Evolutionary conservation across 2,888 invertebrate genomes (phyloP).

Genomic region (Marasmarcha lunaedactyla): DNA sequence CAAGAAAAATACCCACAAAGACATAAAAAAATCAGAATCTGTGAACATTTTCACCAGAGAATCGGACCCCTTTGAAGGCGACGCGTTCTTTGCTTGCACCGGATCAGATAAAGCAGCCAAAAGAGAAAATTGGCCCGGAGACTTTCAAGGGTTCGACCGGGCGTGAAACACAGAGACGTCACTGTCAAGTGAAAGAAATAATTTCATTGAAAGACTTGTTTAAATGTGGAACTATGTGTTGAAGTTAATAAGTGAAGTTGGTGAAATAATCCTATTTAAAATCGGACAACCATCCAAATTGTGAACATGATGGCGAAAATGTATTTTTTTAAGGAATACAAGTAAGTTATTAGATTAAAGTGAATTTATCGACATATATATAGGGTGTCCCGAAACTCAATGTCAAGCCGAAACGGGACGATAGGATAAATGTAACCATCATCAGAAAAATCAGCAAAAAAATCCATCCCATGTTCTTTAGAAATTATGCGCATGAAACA

Average conservation of each 20-base stretch:
- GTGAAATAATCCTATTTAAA: too few relatives aligned
- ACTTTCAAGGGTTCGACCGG: conserved; percentile 57
- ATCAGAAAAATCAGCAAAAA: too few relatives aligned
- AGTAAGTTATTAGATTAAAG: too few relatives aligned
- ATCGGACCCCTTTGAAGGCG: conserved; percentile 89
- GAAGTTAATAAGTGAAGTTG: neutral
- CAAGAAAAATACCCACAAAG: conserved; percentile 57
- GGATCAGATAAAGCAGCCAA: conserved; percentile 56
- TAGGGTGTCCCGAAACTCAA: too few relatives aligned
- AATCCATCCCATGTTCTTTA: too few relatives aligned
- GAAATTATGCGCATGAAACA: too few relatives aligned
- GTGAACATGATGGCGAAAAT: too few relatives aligned
- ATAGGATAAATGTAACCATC: too few relatives aligned
- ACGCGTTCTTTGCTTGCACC: conserved; percentile 82
- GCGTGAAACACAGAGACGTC: conserved; percentile 29
- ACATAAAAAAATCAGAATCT: conserved; percentile 89
- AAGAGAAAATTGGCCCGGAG: conserved; percentile 62
- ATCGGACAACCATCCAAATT: too few relatives aligned
- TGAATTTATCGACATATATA: too few relatives aligned
- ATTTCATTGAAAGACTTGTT: neutral
- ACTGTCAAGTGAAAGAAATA: conserved; percentile 19
- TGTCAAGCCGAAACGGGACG: too few relatives aligned
- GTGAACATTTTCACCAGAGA: conserved; percentile 90
- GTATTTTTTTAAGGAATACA: too few relatives aligned
- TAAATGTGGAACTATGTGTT: neutral